Evolutionary conservation across 1,140 invertebrate genomes (phyloP).

Genomic region (Drosophila asahinai): DNA sequence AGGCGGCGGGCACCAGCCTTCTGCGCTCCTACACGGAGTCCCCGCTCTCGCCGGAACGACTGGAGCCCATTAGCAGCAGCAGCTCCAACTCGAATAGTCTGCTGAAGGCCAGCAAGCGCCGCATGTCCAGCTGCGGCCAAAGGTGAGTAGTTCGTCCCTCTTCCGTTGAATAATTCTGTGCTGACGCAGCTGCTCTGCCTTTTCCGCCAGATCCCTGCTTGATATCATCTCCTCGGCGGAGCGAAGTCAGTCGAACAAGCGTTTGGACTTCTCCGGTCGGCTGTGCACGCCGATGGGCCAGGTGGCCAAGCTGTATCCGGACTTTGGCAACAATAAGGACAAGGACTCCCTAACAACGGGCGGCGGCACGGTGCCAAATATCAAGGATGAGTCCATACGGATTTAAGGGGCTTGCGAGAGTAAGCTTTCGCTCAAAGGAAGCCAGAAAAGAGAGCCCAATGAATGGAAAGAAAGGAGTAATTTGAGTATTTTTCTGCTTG

Average conservation of each 20-base stretch:
- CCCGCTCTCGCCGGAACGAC: constrained; percentile 90
- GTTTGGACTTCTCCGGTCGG: constrained; percentile 92
- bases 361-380: constrained; percentile 18
- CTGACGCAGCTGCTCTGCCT: constrained; percentile 13
- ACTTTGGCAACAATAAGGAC: constrained; percentile 87
- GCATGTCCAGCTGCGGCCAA: constrained; percentile 74
- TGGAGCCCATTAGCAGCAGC: constrained; percentile 78
- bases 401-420: constrained; percentile 17
- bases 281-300: constrained; percentile 88
- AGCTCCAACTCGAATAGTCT: constrained; percentile 69
- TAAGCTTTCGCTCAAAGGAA: neutral
- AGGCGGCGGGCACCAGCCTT: constrained; percentile 70
- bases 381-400: constrained; percentile 62
- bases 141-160: constrained; percentile 16
- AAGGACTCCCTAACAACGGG: constrained; percentile 52
- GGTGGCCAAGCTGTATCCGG: constrained; percentile 92
- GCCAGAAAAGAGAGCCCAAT: neutral
- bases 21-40: constrained; percentile 91
- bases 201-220: constrained; percentile 86
- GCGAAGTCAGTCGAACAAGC: constrained; percentile 86
- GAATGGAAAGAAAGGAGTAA: too few relatives aligned
- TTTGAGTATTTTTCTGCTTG: constrained; percentile 18
- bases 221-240: constrained; percentile 88
- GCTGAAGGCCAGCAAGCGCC: constrained; percentile 85
- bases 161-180: neutral